Percentiles rank a stretch among this genome's conserved stretches.
phyloP scores from a whole-genome alignment of 2,797 vertebrate species.

The Hydrolagus colliei region DNA sequence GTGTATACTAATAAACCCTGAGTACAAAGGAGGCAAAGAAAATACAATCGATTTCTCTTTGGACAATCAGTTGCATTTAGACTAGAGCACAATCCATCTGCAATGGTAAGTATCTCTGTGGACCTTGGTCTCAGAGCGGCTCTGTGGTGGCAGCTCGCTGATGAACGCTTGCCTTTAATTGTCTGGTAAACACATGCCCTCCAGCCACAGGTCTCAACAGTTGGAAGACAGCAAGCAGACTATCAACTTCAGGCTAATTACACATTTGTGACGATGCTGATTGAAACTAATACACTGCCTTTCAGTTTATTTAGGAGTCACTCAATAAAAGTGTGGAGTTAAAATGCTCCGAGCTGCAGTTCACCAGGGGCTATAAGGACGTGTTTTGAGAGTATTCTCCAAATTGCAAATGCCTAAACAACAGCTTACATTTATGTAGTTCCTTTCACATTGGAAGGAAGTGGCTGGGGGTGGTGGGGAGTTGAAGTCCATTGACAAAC shows the following conservation, averaged over 20 bases:
- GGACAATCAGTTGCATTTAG: neutral
- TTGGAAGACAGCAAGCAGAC: constrained; percentile 44
- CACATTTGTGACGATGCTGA: constrained; percentile 51
- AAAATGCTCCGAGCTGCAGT: no score
- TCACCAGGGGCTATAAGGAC: no score
- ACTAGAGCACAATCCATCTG: neutral
- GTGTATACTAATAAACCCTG: constrained; percentile 9
- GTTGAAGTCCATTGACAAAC: no score
- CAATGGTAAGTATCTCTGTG: constrained; percentile 5
- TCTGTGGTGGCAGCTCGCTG: neutral
- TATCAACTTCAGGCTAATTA: constrained; percentile 68
- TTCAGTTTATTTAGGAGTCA: constrained; percentile 57
- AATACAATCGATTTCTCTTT: constrained; percentile 21
- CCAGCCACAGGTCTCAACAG: constrained; percentile 50
- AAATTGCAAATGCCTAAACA: no score
- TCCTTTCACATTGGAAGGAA: no score
- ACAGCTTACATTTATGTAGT: no score
- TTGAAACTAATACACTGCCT: constrained; percentile 60
- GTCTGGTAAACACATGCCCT: constrained; percentile 57
- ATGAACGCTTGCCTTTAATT: constrained; percentile 37
- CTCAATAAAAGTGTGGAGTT: constrained; percentile 45
- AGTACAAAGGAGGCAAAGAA: neutral
- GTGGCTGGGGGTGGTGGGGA: no score
- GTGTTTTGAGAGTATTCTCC: no score
- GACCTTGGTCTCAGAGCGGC: neutral